Percentiles rank a stretch among this genome's conserved stretches.
These are phyloP conservation scores for Lipophrys pholis DNA, from an alignment of 2,113 vertebrate species.

Conservation along the genomic window DNA sequence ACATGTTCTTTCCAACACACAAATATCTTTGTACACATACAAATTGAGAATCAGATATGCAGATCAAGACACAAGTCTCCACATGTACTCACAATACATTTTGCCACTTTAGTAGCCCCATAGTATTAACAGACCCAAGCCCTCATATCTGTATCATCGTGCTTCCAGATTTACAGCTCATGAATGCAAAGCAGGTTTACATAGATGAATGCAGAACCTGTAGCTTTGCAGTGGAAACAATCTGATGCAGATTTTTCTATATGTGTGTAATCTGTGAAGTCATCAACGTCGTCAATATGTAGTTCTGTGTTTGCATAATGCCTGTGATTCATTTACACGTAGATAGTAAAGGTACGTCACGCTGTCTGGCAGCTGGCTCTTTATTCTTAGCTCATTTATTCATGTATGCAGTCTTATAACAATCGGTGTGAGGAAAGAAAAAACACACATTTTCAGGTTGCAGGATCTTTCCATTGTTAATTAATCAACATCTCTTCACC, in stretches of 20 bases:
- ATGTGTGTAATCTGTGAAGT: slow-evolving; percentile 1
- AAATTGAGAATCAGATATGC: no score
- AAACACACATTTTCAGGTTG: neutral
- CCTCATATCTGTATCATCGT: neutral
- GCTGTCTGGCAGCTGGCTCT: neutral
- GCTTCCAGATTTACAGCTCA: slow-evolving; percentile 31
- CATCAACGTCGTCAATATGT: slow-evolving; percentile 1
- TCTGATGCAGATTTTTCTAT: neutral
- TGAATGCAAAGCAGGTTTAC: neutral
- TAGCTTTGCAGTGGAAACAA: neutral
- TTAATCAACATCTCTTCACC: no score
- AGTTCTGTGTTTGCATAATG: slow-evolving; percentile 14
- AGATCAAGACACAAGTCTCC: no score
- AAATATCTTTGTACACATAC: no score
- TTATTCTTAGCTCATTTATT: neutral
- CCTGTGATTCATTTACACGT: neutral
- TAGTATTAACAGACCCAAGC: no score
- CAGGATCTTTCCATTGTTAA: neutral
- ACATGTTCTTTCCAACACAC: no score
- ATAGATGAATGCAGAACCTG: neutral
- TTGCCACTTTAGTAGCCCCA: no score
- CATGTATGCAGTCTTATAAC: neutral
- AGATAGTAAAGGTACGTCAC: neutral
- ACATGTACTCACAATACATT: neutral
- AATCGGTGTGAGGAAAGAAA: neutral